Base-by-base conservation (phyloP, 2,113 vertebrate genomes). In the Pomatostomus ruficeps region DNA sequence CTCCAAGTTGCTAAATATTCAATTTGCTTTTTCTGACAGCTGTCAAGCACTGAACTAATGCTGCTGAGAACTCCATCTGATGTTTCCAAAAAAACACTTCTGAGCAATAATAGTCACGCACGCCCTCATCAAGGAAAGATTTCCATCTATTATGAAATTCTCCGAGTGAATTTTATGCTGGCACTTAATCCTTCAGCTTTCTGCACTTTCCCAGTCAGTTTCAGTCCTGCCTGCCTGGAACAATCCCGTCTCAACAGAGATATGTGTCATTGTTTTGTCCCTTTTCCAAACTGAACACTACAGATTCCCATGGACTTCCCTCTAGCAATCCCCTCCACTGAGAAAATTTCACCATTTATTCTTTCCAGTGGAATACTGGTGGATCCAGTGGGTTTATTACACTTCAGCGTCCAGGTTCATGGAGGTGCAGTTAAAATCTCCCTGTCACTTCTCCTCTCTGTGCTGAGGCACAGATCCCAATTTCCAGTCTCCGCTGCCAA, bases 31-130 rank as follows among this genome's bases (percentile, higher is more conserved):
- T 66, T 66, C 57, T 96, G 93, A 92, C 87, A 94, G 89, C 87
- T 92, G 84, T 83, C 93, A 96, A 77, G 89, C 33, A 77, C 3
- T 6, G 4, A 95, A 67, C 5, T 70, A 89, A 80, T 38, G 91
- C 59, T 94, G 75, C 89, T 54, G 59, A 92, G 77, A 94, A 81
- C 73, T 74, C 87, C 80, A 91, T 65, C 51, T 84, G 86, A 94
- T 71, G 73, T 45, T 94, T 84, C 86, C 51, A 77, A 89, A 91
- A 91, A 77, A 68, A 45, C 26, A 11, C 65, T 92, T 67, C 68
- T 84, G 46, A 91, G 91, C 51, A 89, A 22, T 71, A 91, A 86
- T 4, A 77, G 43, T 51, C 72, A 89, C 1, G 23, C 38, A 54
- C 33, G 35, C 55, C 59, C 51, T 86, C 89, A 68, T 87, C 7